Percentiles rank a stretch among this genome's conserved stretches.
These are phyloP conservation scores for Temnothorax unifasciatus DNA, from an alignment of 2,888 invertebrate genomes.

Conservation along the genomic window DNA sequence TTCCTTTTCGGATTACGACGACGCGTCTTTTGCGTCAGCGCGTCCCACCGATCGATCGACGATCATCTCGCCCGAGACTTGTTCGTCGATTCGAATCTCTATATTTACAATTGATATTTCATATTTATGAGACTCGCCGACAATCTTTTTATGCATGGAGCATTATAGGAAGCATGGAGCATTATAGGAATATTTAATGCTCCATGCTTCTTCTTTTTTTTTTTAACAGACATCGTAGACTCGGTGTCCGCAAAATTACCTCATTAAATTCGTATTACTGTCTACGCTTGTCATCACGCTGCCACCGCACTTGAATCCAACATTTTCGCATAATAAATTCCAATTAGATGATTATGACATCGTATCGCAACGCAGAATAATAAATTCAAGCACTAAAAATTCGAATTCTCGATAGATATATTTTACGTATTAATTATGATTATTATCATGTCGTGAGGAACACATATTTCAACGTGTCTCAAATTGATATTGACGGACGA, in stretches of 20 bases:
- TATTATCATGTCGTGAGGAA: background rate
- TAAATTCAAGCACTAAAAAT: slow-evolving; percentile 7
- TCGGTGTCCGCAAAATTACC: background rate
- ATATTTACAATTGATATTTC: slow-evolving; percentile 1
- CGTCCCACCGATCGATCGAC: background rate
- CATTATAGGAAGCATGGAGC: background rate
- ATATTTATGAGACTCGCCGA: background rate
- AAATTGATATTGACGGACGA: background rate
- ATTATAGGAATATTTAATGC: background rate
- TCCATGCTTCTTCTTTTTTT: background rate
- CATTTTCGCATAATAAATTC: slow-evolving; percentile 15
- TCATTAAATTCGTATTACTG: slow-evolving; percentile 28
- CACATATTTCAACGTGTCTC: background rate
- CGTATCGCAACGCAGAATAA: background rate
- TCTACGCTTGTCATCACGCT: background rate
- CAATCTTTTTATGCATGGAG: background rate
- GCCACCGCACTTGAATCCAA: background rate
- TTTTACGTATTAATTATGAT: slow-evolving; percentile 8
- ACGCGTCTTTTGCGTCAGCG: slow-evolving; percentile 29
- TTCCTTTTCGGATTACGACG: slow-evolving; percentile 5
- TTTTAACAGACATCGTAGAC: background rate
- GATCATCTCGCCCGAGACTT: background rate
- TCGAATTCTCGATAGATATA: background rate
- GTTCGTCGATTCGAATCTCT: background rate
- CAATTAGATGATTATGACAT: slow-evolving; percentile 23